Base-by-base conservation (phyloP, 1,140 invertebrate species). In the Lethocerus indicus region DNA sequence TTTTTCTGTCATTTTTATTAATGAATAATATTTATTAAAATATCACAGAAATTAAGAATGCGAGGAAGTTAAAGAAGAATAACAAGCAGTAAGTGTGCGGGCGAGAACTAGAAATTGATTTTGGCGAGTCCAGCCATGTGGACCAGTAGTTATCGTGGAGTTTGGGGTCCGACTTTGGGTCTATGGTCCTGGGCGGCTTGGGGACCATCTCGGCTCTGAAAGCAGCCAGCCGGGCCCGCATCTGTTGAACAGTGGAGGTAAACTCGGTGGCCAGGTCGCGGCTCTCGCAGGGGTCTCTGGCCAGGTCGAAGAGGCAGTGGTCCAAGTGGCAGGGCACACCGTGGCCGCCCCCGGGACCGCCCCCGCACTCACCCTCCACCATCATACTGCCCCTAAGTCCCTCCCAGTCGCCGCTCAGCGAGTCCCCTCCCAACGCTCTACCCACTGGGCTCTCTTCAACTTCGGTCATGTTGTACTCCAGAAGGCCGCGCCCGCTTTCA, bases 251-350 rank as follows among this genome's bases (percentile, higher is more conserved):
- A n/a, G 41, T 39, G 21, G 24, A n/a, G 2, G 47, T 3, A 40
- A 27, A 14, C 9, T 39, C n/a, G 4, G 5, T 16, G 16, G 47
- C 32, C 9, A 40, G 6, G 28, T 49, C 36, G 13, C 25, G 7
- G 16, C 28, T 21, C 28, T 49, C 47, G 9, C 20, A 39, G 20
- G 47, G 47, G 20, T 49, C 47, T 25, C 27, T 5, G 16, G 24
- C 35, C 18, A 49, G 7, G 20, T 49, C 23, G 28, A 24, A 49
- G 25, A 49, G 47, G 24, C 47, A 49, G 29, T 40, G 41, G 1
- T 39, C 20, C 1, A 7, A 21, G 24, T 49, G 28, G 29, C 47
- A 49, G 20, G 26, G 3, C 12, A 23, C 20, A 7, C 21, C 3
- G 40, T 4, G 5, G 20, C 40, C 3, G 6, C 13, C 26, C 26